Conservation (phyloP, 2,888 invertebrate genomes). For the Diaphora mendica region DNA sequence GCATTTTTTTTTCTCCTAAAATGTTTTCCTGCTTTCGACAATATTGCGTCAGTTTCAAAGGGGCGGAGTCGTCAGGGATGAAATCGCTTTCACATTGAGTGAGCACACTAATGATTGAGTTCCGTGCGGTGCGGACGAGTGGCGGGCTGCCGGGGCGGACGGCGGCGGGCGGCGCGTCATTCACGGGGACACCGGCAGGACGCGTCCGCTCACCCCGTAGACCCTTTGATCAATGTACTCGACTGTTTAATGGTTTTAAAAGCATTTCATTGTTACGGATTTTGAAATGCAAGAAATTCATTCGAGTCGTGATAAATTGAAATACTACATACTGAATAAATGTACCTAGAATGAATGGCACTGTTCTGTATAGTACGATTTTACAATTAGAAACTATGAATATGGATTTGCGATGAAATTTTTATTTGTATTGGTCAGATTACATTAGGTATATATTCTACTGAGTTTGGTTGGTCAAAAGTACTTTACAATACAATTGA, state of each 20-base stretch:
- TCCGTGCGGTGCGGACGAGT: slow-evolving; percentile 72
- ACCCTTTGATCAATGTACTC: slow-evolving; percentile 75
- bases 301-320: slow-evolving; percentile 41
- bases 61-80: slow-evolving; percentile 76
- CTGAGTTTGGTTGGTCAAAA: neutral
- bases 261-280: slow-evolving; percentile 72
- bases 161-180: slow-evolving; percentile 46
- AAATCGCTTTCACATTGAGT: slow-evolving; percentile 85
- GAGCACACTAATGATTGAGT: slow-evolving; percentile 86
- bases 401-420: neutral
- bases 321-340: slow-evolving; percentile 26
- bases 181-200: slow-evolving; percentile 44
- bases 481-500: too few relatives aligned
- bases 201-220: slow-evolving; percentile 53
- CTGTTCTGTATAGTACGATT: neutral
- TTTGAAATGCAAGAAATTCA: slow-evolving; percentile 54
- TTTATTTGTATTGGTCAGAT: neutral
- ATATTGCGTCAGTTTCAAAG: slow-evolving; percentile 84
- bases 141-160: slow-evolving; percentile 40
- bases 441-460: neutral
- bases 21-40: slow-evolving; percentile 85
- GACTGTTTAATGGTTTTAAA: slow-evolving; percentile 75
- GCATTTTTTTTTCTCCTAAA: slow-evolving; percentile 77
- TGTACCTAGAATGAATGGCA: slow-evolving; percentile 1
- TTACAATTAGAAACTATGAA: neutral